Evolutionary conservation across 2,797 vertebrate species (phyloP).

Genomic region (Paratrypauchen microcephalus): DNA sequence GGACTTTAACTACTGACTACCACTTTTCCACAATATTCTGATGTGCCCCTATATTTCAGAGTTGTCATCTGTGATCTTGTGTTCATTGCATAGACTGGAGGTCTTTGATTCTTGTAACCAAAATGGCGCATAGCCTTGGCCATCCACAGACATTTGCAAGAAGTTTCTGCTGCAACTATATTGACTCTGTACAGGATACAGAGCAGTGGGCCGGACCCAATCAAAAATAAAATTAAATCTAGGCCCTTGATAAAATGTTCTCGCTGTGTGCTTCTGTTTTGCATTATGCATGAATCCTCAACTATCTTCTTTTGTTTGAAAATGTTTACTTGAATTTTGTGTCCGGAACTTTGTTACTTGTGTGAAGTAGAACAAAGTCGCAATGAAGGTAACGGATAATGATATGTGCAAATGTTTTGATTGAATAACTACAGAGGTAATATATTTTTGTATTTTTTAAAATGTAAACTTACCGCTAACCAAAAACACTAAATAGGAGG

Average conservation of each 20-base stretch:
- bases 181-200: conserved; percentile 83
- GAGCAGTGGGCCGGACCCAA: conserved; percentile 84
- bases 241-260: conserved; percentile 56
- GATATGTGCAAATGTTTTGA: conserved; percentile 73
- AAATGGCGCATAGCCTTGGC: conserved; percentile 43
- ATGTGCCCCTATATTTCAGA: background rate
- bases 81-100: conserved; percentile 51
- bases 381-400: conserved; percentile 73
- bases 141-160: conserved; percentile 30
- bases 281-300: conserved; percentile 77
- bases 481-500: conserved; percentile 45
- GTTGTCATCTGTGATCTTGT: conserved; percentile 29
- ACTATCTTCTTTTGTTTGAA: conserved; percentile 64
- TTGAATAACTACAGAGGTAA: conserved; percentile 80
- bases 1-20: background rate
- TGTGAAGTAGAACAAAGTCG: conserved; percentile 71
- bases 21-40: background rate
- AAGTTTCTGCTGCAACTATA: conserved; percentile 44
- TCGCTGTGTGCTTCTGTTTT: conserved; percentile 53
- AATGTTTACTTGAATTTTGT: conserved; percentile 85
- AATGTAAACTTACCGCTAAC: conserved; percentile 69
- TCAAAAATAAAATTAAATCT: conserved; percentile 66
- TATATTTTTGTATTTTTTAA: conserved; percentile 80
- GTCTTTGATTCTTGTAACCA: conserved; percentile 57
- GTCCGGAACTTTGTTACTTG: conserved; percentile 73